Evolutionary conservation across 2,113 vertebrate genomes (phyloP).

Genomic region (Notarius quadriscutis): DNA sequence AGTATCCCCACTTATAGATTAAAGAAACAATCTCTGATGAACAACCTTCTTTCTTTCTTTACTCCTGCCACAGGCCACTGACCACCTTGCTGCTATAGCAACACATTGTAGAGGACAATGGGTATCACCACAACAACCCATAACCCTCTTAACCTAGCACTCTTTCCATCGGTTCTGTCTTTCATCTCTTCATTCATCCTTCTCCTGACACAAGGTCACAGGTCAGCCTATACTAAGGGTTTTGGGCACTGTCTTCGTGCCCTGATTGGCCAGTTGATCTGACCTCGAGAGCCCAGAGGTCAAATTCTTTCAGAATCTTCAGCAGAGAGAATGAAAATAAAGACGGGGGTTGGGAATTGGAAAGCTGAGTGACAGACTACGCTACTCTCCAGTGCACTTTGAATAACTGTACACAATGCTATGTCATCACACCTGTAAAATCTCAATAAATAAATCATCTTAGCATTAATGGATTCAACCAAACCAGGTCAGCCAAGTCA

Average conservation of each 20-base stretch:
- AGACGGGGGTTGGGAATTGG: conserved; percentile 65
- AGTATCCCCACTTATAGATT: background rate
- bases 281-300: conserved; percentile 73
- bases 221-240: conserved; percentile 78
- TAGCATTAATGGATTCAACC: background rate
- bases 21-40: conserved; percentile 37
- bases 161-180: conserved; percentile 72
- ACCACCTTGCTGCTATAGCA: conserved; percentile 78
- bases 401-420: conserved; percentile 67
- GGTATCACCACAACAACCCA: conserved; percentile 77
- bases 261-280: conserved; percentile 79
- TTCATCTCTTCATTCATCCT: conserved; percentile 79
- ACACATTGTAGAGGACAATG: conserved; percentile 77
- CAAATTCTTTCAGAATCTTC: conserved; percentile 81
- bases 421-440: background rate
- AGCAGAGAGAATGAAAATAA: conserved; percentile 72
- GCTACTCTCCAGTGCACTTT: conserved; percentile 69
- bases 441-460: background rate
- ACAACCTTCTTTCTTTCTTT: conserved; percentile 46
- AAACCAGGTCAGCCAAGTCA: background rate
- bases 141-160: conserved; percentile 79
- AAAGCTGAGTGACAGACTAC: conserved; percentile 74
- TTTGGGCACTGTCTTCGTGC: conserved; percentile 80
- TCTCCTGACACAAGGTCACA: conserved; percentile 73
- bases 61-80: conserved; percentile 67